These are phyloP conservation scores for Cosmopolites sordidus DNA, from an alignment of 2,888 invertebrate species.

Conservation along the genomic window DNA sequence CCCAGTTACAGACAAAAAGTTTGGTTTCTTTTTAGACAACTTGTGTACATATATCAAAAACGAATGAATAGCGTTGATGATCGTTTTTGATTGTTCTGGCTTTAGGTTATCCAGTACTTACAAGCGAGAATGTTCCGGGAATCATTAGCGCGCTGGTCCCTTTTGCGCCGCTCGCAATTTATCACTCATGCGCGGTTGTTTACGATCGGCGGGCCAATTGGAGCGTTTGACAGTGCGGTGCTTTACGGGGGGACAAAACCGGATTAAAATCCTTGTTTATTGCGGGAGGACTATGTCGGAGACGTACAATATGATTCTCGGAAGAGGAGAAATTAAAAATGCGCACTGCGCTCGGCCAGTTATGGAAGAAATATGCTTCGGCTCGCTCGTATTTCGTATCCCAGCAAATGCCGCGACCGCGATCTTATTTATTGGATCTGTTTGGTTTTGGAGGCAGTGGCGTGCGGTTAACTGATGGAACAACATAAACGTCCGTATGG, in stretches of 20 bases:
- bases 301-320: constrained; percentile 32
- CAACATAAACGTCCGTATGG: no score
- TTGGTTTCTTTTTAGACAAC: no score
- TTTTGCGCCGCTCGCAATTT: background rate
- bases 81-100: no score
- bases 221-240: constrained; percentile 33
- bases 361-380: background rate
- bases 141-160: background rate
- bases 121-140: background rate
- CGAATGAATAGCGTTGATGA: no score
- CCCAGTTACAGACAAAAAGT: no score
- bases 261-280: constrained; percentile 36
- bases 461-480: no score
- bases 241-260: constrained; percentile 24
- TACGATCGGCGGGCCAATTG: constrained; percentile 30
- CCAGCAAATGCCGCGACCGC: background rate
- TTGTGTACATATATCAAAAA: no score
- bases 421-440: background rate
- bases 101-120: background rate
- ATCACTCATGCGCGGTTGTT: constrained; percentile 9
- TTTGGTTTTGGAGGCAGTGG: background rate
- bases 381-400: background rate
- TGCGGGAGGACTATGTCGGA: constrained; percentile 20
- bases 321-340: constrained; percentile 30
- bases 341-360: constrained; percentile 8